Evolutionary conservation across 2,888 invertebrate species (phyloP), one percentile per base, ranked within the genome.

Genomic region (Anoncus sp.): DNA sequence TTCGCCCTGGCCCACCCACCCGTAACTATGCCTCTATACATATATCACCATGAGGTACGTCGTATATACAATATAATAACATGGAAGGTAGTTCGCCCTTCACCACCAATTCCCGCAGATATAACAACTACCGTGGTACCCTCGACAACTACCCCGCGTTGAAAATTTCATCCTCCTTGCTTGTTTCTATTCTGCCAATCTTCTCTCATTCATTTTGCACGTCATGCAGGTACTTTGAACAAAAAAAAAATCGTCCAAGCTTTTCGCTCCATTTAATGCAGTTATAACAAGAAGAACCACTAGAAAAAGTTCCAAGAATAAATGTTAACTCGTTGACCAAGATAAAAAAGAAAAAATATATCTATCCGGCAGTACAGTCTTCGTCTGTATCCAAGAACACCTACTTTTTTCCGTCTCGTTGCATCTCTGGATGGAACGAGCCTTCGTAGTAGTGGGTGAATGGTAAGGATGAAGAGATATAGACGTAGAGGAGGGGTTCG

Each of bases 1-100:
- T 81, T 83, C 70, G 81, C 79, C n/a, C 76, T 79, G 77, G 76
- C 81, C 80, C 24, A 51, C 49, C 76, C 69, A 62, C 78, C 74
- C 67, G 35, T 45, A 45, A 74, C 60, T 53, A 60, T 51, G 53
- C 31, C 51, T 65, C 31, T 12, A n/a, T 22, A 14, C 43, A 59
- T 24, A 20, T 43, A 43, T n/a, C 40, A 51, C 51, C 12, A 35
- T 18, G 16, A 47, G 45, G 12, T 47, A 60, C 60, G n/a, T 43
- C 27, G 49, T 70, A 40, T 20, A 40, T 20, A 27, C 45, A 12
- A 53, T 40, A 16, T 31, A 18, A 66, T 45, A 69, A 51, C n/a
- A 22, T 35, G 35, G 18, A 43, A 57, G 63, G 53, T 43, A 63
- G 31, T 62, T 75, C 63, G 47, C 63, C 57, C 47, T 63, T 62